Evolutionary conservation across 2,888 invertebrate species (phyloP), one percentile per base, ranked within the genome.

Genomic region (Lysandra bellargus): DNA sequence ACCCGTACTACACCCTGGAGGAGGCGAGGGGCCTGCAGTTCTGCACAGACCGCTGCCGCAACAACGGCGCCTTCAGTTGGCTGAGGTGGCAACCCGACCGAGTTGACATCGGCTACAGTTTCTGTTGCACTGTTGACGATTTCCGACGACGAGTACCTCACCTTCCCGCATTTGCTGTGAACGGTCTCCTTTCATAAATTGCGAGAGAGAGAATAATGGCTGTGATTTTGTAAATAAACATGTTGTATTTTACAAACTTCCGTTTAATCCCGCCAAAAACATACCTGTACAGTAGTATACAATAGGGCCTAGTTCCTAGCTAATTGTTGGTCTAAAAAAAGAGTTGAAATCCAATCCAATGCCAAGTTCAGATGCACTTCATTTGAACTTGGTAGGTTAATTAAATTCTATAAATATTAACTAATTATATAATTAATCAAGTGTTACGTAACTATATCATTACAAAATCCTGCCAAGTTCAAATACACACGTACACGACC

Each of bases 41-140:
- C 85, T 96, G 96, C 84, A 86, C 90, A 0, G 95, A 96, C 85
- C 88, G 86, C 1, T 95, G 95, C 82, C 92, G 95, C 80, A 89
- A 96, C 82, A 96, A 96, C 85, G 83, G 87, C 30, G 92, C 95
- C 76, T 94, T 96, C 83, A 90, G 88, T 83, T 96, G 96, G 96
- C 86, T 96, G n/a, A 87, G 86, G 1, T 96, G 96, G 96, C 86
- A 89, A 33, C 89, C 93, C 0, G 89, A 94, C 80, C 90, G 95
- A 82, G 89, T 95, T 49, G 89, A 89, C 80, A 85, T 91, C 30
- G 96, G 96, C 0, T 95, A 95, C 87, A 95, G 95, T 76, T 96
- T 96, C 87, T 96, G 96, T 84, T 96, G 96, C 85, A 90, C 91
- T 1, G 90, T 96, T 33, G 89, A 93, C 37, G 95, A 96, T 81